These are phyloP conservation scores for Cebidichthys violaceus DNA, from an alignment of 2,113 vertebrate genomes.

Conservation along the genomic window DNA sequence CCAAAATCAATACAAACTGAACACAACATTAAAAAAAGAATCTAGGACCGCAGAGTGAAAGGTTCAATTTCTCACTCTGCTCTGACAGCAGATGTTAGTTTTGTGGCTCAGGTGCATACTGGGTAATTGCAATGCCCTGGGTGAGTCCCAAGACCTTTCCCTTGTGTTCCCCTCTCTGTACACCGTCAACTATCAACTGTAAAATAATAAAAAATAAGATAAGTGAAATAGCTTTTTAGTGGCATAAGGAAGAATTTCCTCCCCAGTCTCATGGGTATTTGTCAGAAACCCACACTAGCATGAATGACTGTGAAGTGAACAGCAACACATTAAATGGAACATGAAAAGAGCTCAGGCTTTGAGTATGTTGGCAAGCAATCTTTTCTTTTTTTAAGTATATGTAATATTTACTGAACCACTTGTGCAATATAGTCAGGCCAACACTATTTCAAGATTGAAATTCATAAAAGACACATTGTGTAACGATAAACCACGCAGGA, in stretches of 20 bases:
- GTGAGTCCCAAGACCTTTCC: background rate
- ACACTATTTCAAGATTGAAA: conserved; percentile 18
- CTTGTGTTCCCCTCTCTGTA: background rate
- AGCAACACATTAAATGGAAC: background rate
- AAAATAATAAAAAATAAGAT: conserved; percentile 15
- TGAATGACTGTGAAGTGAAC: background rate
- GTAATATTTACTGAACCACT: background rate
- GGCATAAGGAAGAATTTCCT: background rate
- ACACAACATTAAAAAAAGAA: background rate
- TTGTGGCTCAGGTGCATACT: conserved; percentile 17
- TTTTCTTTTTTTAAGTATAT: background rate
- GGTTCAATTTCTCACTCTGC: background rate
- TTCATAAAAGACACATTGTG: conserved; percentile 1
- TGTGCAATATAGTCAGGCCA: conserved; percentile 10
- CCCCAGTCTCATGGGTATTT: background rate
- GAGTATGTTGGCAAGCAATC: background rate
- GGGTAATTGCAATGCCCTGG: conserved; percentile 19
- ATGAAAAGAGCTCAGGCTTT: background rate
- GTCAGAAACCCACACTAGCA: background rate
- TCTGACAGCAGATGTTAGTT: conserved; percentile 31
- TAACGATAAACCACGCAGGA: conserved; percentile 9
- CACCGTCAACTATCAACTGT: background rate
- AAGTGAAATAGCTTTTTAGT: background rate
- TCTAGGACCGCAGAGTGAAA: background rate
- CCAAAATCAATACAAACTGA: conserved; percentile 9